Conservation (phyloP, 2,888 invertebrate genomes). For the Cantharis flavilabris region DNA sequence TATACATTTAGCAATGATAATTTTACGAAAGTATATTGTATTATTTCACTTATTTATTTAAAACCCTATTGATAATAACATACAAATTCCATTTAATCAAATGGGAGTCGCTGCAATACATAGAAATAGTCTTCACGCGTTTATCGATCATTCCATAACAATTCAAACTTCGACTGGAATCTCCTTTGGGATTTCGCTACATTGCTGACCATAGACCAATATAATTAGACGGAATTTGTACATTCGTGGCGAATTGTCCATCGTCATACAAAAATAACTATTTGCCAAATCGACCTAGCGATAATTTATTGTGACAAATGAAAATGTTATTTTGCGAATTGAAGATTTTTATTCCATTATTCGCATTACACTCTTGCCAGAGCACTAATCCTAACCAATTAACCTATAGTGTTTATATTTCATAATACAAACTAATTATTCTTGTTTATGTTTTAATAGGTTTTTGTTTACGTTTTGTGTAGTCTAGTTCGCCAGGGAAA, state of each 20-base stretch:
- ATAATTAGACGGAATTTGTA: slow-evolving; percentile 37
- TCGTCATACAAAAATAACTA: not conserved
- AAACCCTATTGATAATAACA: not conserved
- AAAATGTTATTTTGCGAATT: not conserved
- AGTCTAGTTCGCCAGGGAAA: slow-evolving; percentile 19
- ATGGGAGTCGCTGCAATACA: slow-evolving; percentile 17
- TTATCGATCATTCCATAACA: slow-evolving; percentile 29
- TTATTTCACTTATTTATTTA: not conserved
- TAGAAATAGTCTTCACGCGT: slow-evolving; percentile 30
- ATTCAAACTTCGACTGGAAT: slow-evolving; percentile 29
- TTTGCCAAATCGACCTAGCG: not conserved
- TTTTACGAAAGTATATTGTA: not conserved
- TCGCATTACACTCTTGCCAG: not conserved
- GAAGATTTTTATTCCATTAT: slow-evolving; percentile 6
- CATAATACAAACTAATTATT: not conserved
- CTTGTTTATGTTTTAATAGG: not conserved
- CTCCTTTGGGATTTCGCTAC: slow-evolving; percentile 33
- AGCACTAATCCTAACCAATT: not conserved
- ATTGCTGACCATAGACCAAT: slow-evolving; percentile 31
- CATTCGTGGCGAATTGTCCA: slow-evolving; percentile 20
- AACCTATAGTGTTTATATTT: not conserved
- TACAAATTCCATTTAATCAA: not conserved
- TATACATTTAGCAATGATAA: not conserved
- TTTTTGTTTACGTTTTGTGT: slow-evolving; percentile 1
- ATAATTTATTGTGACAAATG: not conserved